Base-by-base conservation (phyloP, 2,797 vertebrate genomes). In the Australoheros facetus region DNA sequence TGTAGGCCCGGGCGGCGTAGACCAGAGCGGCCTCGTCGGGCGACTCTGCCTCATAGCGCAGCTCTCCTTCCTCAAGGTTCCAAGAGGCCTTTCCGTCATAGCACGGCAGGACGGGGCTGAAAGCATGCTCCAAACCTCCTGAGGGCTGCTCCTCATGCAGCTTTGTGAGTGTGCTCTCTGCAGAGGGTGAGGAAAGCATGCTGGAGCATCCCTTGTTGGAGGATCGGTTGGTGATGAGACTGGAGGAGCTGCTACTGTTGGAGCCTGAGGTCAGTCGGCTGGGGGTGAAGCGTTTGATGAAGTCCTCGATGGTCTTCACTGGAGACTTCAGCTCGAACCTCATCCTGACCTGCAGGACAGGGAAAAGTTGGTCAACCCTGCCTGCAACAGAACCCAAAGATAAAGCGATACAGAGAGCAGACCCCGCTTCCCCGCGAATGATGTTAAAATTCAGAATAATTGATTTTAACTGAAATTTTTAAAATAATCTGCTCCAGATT, bases 21-120 rank as follows among this genome's bases (percentile, higher is more conserved):
- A 99, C 98, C 1, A 99, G 95, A 0, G 98, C 98, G 0, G 98
- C 98, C 91, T 99, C 98, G 1, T 99, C 98, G 0, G 98, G 98
- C 2, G 97, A 98, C 92, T 99, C 98, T 0, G 98, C 98, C 91
- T 99, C 98, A 0, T 97, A 99, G 17, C 97, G 96, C 62, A 98
- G 95, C 82, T 99, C 98, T 1, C 91, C 95, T 53, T 96, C 96
- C 74, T 94, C 94, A 0, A 26, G 45, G 4, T 16, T 72, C 62
- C 79, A 81, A 4, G 12, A 80, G 2, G 12, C 51, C 45, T 79
- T 90, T 23, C 62, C 79, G 10, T 94, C 91, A 3, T 88, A 86
- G 42, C 57, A 71, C 73, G 21, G 91, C 1, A 77, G 93, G 57
- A 77, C 84, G 66, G 88, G 88, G 86, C 87, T 91, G 86, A 95